Conservation (phyloP, 1,140 invertebrate genomes). For the Archegozetes longisetosus region DNA sequence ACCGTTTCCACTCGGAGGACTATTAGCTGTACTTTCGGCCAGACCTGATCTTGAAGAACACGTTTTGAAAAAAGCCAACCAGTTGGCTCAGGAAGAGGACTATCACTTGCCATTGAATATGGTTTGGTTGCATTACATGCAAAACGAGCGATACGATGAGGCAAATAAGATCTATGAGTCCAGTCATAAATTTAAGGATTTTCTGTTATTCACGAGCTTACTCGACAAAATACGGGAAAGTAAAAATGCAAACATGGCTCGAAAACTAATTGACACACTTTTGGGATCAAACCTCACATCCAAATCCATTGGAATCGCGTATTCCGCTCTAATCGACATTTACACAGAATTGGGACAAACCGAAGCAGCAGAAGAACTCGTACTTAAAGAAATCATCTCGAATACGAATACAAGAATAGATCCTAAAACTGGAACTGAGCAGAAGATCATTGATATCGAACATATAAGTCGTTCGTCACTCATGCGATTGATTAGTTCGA, state of each 20-base stretch:
- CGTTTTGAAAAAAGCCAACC: background rate
- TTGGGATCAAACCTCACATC: slow-evolving; percentile 6
- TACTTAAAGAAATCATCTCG: background rate
- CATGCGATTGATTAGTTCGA: background rate
- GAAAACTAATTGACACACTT: slow-evolving; percentile 12
- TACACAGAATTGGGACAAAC: background rate
- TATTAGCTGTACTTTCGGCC: background rate
- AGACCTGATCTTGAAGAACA: slow-evolving; percentile 3
- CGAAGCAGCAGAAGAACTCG: slow-evolving; percentile 1
- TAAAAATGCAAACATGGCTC: slow-evolving; percentile 5
- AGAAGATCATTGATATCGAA: background rate
- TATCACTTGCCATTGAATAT: slow-evolving; percentile 3
- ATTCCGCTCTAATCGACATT: background rate
- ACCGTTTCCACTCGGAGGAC: slow-evolving; percentile 6
- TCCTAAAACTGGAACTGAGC: background rate
- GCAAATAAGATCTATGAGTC: slow-evolving; percentile 5
- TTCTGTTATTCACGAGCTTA: background rate
- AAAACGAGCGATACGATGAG: slow-evolving; percentile 11
- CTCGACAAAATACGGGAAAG: background rate
- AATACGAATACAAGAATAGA: background rate
- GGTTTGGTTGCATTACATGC: slow-evolving; percentile 16
- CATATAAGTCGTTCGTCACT: background rate
- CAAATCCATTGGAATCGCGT: background rate
- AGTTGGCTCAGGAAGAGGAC: background rate
- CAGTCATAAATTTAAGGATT: background rate